These are phyloP conservation scores for Dyspetes luteomarginatus DNA, from an alignment of 2,888 invertebrate genomes.

Conservation along the genomic window DNA sequence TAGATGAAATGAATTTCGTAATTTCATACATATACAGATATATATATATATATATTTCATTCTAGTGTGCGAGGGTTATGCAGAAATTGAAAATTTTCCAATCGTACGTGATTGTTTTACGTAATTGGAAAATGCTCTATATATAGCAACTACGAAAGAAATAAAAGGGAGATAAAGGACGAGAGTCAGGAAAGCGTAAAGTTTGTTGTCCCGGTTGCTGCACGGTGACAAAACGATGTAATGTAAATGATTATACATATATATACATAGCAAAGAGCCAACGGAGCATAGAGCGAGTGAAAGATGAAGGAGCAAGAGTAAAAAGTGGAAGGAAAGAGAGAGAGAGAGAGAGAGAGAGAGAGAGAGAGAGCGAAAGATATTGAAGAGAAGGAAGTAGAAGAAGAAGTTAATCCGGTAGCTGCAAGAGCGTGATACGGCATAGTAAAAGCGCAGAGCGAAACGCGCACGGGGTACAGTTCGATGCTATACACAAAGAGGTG, in stretches of 20 bases:
- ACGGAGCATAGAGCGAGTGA: conserved; percentile 40
- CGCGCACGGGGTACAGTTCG: conserved; percentile 26
- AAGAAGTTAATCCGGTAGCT: conserved; percentile 70
- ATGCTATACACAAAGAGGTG: conserved; percentile 66
- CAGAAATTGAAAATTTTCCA: conserved; percentile 35
- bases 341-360: conserved; percentile 55
- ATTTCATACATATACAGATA: no score
- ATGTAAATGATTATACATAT: conserved; percentile 54
- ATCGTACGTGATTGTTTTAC: conserved; percentile 22
- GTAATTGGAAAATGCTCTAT: neutral
- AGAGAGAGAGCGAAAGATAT: conserved; percentile 30
- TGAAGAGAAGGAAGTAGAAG: conserved; percentile 34
- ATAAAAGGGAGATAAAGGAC: conserved; percentile 7
- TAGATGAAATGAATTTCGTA: neutral
- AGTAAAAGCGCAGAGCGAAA: conserved; percentile 57
- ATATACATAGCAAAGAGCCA: conserved; percentile 40
- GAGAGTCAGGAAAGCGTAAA: conserved; percentile 42
- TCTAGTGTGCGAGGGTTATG: no score
- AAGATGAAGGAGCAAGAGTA: conserved; percentile 48
- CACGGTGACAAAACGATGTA: conserved; percentile 53
- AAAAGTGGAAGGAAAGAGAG: conserved; percentile 1
- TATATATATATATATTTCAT: no score
- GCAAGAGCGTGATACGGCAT: conserved; percentile 63
- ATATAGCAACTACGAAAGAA: neutral
- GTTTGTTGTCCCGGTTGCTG: conserved; percentile 48